Conservation (phyloP, 2,797 vertebrate species). For the Tangara arthus region DNA sequence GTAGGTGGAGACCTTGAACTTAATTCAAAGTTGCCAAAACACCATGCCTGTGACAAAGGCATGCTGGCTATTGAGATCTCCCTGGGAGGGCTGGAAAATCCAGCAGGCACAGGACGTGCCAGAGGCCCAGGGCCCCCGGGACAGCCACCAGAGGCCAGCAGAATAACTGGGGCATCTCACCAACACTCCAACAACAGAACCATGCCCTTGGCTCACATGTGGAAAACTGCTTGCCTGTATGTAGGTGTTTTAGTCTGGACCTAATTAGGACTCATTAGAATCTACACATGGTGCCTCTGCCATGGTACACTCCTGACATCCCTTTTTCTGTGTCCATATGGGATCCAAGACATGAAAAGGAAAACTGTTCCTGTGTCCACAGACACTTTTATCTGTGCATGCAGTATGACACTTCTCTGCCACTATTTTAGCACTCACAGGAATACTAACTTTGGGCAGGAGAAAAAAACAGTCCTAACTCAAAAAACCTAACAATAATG, state of each 20-base stretch:
- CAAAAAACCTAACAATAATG: neutral
- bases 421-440: neutral
- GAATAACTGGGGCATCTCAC: neutral
- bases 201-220: neutral
- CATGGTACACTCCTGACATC: neutral
- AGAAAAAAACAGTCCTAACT: neutral
- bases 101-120: neutral
- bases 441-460: neutral
- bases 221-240: neutral
- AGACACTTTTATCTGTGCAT: neutral
- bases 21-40: neutral
- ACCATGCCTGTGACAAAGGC: neutral
- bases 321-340: neutral
- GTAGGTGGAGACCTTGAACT: neutral
- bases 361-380: neutral
- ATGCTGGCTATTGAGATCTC: neutral
- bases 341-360: neutral
- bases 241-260: neutral
- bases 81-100: neutral
- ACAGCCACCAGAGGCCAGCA: neutral
- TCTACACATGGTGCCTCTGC: neutral
- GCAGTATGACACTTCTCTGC: neutral
- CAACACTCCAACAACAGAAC: neutral
- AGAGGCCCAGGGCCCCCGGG: accelerated
- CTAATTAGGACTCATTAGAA: neutral